phyloP scores from a whole-genome alignment of 2,797 vertebrate species.

The Lepilemur ruficaudatus region DNA sequence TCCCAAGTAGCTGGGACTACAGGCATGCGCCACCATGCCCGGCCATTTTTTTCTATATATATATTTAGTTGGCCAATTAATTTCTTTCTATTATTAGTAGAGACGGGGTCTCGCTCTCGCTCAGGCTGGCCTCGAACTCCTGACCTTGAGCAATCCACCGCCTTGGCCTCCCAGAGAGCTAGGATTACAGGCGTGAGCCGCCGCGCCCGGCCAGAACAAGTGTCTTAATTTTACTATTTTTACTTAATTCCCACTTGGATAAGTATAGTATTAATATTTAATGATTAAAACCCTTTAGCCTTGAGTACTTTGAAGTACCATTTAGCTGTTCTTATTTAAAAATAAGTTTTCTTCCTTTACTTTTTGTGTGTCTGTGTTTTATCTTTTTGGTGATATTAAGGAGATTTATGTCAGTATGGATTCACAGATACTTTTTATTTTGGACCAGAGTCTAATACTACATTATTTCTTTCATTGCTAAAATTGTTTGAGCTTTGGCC shows the following conservation, averaged over 20 bases:
- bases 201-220: background rate
- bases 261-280: background rate
- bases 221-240: slow-evolving; percentile 34
- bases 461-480: background rate
- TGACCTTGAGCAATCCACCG: too few species aligned
- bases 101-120: too few species aligned
- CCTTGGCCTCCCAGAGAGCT: too few species aligned
- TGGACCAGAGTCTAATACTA: background rate
- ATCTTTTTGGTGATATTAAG: background rate
- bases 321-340: background rate
- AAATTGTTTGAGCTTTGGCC: background rate
- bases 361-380: background rate
- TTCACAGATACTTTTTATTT: background rate
- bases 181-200: too few species aligned
- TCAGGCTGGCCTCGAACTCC: too few species aligned
- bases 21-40: too few species aligned
- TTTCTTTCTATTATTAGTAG: too few species aligned
- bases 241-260: background rate
- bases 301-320: background rate
- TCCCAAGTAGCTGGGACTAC: too few species aligned
- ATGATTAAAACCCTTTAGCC: background rate
- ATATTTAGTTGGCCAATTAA: too few species aligned
- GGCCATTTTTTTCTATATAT: too few species aligned
- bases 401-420: background rate
- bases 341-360: background rate